Evolutionary conservation across 2,113 vertebrate species (phyloP).

Genomic region (Lagenorhynchus albirostris): DNA sequence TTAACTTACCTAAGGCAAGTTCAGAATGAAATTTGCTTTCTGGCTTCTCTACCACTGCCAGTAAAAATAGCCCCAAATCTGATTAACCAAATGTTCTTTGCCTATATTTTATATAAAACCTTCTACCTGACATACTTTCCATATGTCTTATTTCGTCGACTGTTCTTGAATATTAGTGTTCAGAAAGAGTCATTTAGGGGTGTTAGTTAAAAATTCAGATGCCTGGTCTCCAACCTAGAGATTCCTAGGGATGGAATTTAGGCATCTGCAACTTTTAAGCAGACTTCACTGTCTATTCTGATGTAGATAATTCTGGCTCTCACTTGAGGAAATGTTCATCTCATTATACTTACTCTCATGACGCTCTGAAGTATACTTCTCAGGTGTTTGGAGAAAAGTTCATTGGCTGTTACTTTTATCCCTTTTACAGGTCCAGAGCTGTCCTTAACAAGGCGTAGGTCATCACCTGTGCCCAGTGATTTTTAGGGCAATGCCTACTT

Average conservation of each 20-base stretch:
- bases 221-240: neutral
- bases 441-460: neutral
- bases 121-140: neutral
- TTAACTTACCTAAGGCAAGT: conserved; percentile 52
- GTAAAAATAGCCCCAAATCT: neutral
- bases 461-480: neutral
- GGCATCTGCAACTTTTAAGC: neutral
- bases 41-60: neutral
- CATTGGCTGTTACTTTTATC: neutral
- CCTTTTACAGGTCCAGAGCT: neutral
- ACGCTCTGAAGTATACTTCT: neutral
- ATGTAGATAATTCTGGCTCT: neutral
- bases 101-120: neutral
- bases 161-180: neutral
- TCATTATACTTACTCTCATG: neutral
- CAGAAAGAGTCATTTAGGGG: neutral
- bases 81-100: neutral
- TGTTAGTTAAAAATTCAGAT: neutral
- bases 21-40: conserved; percentile 47
- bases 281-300: neutral
- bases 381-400: neutral
- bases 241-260: neutral
- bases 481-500: neutral
- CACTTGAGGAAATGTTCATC: neutral
- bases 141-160: neutral